A percentile compares a stretch with the other conserved stretches of the same genome.
phyloP scores from a whole-genome alignment of 2,113 vertebrate genomes.

The Cyprinodon brontotheroides region DNA sequence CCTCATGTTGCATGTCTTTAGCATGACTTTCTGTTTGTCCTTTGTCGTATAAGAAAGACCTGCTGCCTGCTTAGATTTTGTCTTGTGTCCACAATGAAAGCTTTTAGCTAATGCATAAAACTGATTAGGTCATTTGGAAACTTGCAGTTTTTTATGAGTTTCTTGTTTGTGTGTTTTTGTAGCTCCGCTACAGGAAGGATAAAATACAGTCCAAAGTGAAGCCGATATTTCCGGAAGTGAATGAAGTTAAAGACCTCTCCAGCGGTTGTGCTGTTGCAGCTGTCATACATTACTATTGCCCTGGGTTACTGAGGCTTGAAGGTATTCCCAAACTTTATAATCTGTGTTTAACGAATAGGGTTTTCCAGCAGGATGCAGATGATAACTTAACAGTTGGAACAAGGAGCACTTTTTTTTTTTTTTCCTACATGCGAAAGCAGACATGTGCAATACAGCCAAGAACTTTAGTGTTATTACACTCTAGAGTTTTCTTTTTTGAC shows the following conservation, averaged over 20 bases:
- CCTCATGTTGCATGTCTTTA: conserved; percentile 9
- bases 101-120: background rate
- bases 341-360: background rate
- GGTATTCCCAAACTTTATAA: conserved; percentile 69
- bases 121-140: background rate
- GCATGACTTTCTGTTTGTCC: conserved; percentile 32
- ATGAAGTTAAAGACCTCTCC: conserved; percentile 85
- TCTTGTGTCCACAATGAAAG: conserved; percentile 4
- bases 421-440: too few relatives aligned
- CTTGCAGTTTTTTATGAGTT: conserved; percentile 12
- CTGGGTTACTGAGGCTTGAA: conserved; percentile 85
- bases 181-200: conserved; percentile 93
- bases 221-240: conserved; percentile 85
- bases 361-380: background rate
- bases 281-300: conserved; percentile 90
- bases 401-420: too few relatives aligned
- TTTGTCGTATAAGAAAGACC: conserved; percentile 19
- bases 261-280: conserved; percentile 88
- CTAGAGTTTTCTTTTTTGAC: too few relatives aligned
- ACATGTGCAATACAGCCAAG: too few relatives aligned
- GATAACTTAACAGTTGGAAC: background rate
- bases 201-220: conserved; percentile 83
- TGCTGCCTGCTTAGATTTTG: conserved; percentile 17
- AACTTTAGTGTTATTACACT: too few relatives aligned
- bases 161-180: conserved; percentile 20